phyloP scores from a whole-genome alignment of 2,888 invertebrate species.

The Cartodere bifasciata region DNA sequence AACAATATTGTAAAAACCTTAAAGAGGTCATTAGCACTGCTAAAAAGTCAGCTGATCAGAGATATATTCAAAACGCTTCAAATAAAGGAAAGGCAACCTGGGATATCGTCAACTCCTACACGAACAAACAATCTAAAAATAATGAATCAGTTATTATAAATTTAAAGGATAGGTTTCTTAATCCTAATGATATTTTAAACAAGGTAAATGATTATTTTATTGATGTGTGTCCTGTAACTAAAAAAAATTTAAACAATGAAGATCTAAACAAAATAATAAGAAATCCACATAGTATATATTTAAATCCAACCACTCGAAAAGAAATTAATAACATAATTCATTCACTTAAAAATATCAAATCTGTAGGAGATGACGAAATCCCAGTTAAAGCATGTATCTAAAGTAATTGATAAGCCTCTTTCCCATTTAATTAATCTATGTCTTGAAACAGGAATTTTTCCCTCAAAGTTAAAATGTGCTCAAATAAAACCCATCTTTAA shows the following conservation, averaged over 20 bases:
- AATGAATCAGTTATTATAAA: neutral
- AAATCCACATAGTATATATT: too few relatives aligned
- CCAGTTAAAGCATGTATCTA: too few relatives aligned
- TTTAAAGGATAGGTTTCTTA: too few relatives aligned
- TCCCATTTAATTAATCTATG: too few relatives aligned
- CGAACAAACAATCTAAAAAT: neutral
- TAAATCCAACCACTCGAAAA: too few relatives aligned
- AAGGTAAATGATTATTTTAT: neutral
- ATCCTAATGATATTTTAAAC: too few relatives aligned
- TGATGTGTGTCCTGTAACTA: neutral
- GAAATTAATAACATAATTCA: too few relatives aligned
- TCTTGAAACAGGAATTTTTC: constrained; percentile 9
- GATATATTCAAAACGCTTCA: neutral
- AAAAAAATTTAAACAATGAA: too few relatives aligned
- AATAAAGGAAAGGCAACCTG: constrained; percentile 1
- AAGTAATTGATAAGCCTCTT: too few relatives aligned
- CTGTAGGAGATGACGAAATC: constrained; percentile 1
- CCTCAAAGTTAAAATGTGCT: constrained; percentile 11
- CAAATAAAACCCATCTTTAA: too few relatives aligned
- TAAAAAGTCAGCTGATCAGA: neutral
- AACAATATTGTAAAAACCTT: neutral
- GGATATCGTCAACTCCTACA: neutral
- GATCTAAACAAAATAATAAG: too few relatives aligned
- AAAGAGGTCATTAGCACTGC: constrained; percentile 1
- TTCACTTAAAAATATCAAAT: constrained; percentile 3